phyloP scores from a whole-genome alignment of 2,797 vertebrate species.

The Myiotriccus ornatus region DNA sequence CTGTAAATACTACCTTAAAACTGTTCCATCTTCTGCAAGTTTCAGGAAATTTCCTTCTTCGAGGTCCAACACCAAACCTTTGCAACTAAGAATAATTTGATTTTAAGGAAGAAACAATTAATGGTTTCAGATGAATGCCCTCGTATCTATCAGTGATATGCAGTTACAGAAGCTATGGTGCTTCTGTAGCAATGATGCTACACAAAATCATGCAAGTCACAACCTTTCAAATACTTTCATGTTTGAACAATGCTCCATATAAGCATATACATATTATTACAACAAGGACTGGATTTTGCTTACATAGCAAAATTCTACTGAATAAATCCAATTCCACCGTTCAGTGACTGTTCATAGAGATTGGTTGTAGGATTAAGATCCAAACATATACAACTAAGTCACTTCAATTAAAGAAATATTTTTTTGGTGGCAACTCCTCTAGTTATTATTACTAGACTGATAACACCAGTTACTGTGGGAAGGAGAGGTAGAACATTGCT shows the following conservation, averaged over 20 bases:
- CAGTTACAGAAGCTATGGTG: background rate
- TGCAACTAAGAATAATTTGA: conserved; percentile 79
- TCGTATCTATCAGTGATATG: background rate
- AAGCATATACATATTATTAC: background rate
- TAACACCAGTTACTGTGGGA: background rate
- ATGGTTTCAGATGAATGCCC: background rate
- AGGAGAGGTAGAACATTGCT: background rate
- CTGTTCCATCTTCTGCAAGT: conserved; percentile 89
- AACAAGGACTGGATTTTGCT: background rate
- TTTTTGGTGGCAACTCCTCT: background rate
- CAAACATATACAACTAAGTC: background rate
- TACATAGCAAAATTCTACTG: background rate
- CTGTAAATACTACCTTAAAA: conserved; percentile 82
- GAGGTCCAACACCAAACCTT: conserved; percentile 91
- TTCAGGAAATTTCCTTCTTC: conserved; percentile 96
- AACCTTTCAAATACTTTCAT: background rate
- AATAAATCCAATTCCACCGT: background rate
- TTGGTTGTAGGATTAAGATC: background rate
- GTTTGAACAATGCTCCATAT: background rate
- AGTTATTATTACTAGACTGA: background rate
- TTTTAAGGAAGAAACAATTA: conserved; percentile 5
- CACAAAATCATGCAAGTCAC: background rate
- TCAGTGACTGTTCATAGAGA: background rate
- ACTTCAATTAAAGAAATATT: background rate
- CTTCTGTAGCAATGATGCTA: background rate